phyloP scores from a whole-genome alignment of 1,140 invertebrate species.

The Ditylenchus dipsaci region DNA sequence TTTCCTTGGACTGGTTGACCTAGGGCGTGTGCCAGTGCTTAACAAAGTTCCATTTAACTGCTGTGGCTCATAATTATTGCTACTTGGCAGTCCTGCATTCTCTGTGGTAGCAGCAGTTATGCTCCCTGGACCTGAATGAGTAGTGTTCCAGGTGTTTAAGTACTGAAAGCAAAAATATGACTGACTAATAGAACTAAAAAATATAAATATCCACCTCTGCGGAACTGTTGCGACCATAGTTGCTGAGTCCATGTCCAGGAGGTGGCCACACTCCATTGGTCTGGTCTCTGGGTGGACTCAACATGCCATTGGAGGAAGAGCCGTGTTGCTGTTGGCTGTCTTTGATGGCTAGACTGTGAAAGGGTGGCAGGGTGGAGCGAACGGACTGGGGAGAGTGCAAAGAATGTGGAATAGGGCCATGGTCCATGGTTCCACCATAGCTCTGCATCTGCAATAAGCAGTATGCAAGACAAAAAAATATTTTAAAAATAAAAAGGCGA shows the following conservation, averaged over 20 bases:
- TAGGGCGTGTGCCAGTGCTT: conserved; percentile 2
- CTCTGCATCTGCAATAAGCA: not conserved
- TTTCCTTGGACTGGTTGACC: conserved; percentile 29
- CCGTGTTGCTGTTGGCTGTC: too few species aligned
- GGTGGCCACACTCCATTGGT: too few species aligned
- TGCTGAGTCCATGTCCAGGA: too few species aligned
- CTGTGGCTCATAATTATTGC: not conserved
- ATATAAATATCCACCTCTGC: too few species aligned
- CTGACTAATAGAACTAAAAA: too few species aligned
- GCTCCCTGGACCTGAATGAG: not conserved
- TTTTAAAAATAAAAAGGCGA: not conserved
- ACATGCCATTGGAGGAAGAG: too few species aligned
- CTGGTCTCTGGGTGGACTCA: too few species aligned
- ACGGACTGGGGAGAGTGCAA: not conserved
- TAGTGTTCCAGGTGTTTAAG: not conserved
- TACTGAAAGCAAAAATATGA: not conserved
- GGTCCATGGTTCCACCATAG: not conserved
- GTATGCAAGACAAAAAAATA: not conserved
- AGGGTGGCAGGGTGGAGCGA: not conserved
- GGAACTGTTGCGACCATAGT: too few species aligned
- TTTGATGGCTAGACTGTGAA: too few species aligned
- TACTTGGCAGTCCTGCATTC: not conserved
- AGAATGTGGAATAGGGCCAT: not conserved
- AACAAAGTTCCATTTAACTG: not conserved
- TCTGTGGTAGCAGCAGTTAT: not conserved